phyloP scores from a whole-genome alignment of 1,140 invertebrate genomes.

The Antheraea pernyi region DNA sequence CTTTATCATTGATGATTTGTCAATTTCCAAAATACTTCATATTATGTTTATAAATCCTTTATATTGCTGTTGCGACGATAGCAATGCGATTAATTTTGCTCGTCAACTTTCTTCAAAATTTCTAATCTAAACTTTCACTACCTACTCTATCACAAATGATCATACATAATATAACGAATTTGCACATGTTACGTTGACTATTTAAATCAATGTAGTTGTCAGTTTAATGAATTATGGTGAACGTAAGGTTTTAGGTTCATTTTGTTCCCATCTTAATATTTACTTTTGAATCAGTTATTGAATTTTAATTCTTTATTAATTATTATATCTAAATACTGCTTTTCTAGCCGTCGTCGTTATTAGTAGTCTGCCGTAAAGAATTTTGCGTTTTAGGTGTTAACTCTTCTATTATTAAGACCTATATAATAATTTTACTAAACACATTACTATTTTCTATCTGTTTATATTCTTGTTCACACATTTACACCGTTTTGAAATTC shows the following conservation, averaged over 20 bases:
- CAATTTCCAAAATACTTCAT: not conserved
- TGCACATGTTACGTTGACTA: not conserved
- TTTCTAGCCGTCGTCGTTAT: no score
- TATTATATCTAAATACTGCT: no score
- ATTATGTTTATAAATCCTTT: not conserved
- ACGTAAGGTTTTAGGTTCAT: no score
- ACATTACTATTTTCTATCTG: not conserved
- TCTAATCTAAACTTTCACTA: not conserved
- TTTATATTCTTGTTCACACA: not conserved
- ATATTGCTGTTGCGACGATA: not conserved
- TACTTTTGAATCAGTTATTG: no score
- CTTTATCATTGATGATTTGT: conserved; percentile 4
- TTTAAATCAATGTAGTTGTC: not conserved
- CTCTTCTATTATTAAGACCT: no score
- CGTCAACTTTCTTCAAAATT: not conserved
- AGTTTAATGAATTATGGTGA: no score
- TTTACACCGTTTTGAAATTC: not conserved
- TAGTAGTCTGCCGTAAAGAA: no score
- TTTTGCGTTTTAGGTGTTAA: no score
- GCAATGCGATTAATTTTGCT: not conserved
- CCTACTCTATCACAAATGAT: not conserved
- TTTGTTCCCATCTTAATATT: no score
- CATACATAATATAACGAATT: not conserved
- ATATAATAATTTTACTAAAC: not conserved
- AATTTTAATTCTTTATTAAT: no score